These are phyloP conservation scores for Nautilus pompilius DNA, from an alignment of 1,140 invertebrate species.

Conservation along the genomic window DNA sequence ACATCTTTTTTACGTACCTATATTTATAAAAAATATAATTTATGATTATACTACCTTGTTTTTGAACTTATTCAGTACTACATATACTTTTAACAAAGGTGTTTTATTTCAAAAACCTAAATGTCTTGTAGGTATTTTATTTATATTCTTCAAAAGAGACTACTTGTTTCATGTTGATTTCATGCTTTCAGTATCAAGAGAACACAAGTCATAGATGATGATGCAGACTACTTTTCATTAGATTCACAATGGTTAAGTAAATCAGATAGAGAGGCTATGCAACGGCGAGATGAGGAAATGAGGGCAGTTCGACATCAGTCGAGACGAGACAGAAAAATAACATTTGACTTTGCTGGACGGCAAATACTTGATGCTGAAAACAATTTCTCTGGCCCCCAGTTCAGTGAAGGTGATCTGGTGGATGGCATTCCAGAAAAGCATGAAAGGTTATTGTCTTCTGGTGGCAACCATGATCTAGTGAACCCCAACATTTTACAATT, in stretches of 20 bases:
- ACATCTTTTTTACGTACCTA: no score
- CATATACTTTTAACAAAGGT: no score
- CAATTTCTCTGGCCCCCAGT: slow-evolving; percentile 37
- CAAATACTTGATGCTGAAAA: slow-evolving; percentile 57
- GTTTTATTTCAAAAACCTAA: no score
- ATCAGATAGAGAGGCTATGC: slow-evolving; percentile 66
- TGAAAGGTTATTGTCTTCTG: no score
- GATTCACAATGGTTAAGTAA: slow-evolving; percentile 78
- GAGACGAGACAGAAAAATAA: slow-evolving; percentile 65
- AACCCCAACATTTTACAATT: slow-evolving; percentile 25
- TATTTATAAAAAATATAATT: no score
- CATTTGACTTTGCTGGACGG: slow-evolving; percentile 79
- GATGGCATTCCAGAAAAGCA: no score
- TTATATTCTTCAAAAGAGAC: no score
- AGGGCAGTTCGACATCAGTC: slow-evolving; percentile 70
- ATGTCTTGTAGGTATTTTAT: no score
- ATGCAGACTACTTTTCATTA: slow-evolving; percentile 86
- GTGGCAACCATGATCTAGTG: slow-evolving; percentile 16
- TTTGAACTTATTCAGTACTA: no score
- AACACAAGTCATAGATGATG: slow-evolving; percentile 91
- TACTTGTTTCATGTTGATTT: no score
- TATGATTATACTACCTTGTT: no score
- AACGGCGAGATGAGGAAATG: slow-evolving; percentile 69
- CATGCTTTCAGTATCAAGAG: slow-evolving; percentile 69
- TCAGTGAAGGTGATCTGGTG: slow-evolving; percentile 51